Conservation (phyloP, 92 coral and sea anemone species). For the Hydrozoanthus gracilis region DNA sequence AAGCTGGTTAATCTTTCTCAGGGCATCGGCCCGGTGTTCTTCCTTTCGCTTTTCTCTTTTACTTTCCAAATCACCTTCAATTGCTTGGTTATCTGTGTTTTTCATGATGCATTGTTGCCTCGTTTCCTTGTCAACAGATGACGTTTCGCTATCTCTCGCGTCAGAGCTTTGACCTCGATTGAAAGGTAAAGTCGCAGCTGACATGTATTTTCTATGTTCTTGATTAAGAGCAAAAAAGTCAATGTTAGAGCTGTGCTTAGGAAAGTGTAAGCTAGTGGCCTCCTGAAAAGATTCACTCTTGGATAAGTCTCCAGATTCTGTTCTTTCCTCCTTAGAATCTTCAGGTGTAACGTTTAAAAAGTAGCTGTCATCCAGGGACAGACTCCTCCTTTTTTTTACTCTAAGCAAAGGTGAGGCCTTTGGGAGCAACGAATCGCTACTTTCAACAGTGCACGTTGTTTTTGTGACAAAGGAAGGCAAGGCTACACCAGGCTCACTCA, state of each 20-base stretch:
- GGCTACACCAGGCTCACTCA: conserved; percentile 9
- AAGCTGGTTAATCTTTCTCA: conserved; percentile 62
- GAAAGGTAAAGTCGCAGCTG: neutral
- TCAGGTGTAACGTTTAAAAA: neutral
- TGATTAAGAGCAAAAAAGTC: neutral
- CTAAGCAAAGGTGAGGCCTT: neutral
- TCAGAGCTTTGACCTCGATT: conserved; percentile 23
- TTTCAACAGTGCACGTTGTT: conserved; percentile 7
- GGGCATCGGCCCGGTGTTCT: conserved; percentile 52
- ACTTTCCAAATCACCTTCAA: neutral
- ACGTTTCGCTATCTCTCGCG: neutral
- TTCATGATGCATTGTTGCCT: neutral
- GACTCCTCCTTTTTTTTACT: conserved; percentile 24
- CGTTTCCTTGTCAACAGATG: neutral
- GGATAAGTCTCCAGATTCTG: neutral
- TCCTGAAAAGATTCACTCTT: neutral
- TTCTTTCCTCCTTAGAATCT: neutral
- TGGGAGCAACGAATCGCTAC: neutral
- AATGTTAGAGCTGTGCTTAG: neutral
- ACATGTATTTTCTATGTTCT: neutral
- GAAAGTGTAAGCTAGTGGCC: neutral
- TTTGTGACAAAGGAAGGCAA: neutral
- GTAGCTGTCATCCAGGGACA: conserved; percentile 35
- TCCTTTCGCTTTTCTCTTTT: conserved; percentile 7
- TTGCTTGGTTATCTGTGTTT: neutral